Conservation (phyloP, 2,888 invertebrate genomes). For the Mycalesis mineus region DNA sequence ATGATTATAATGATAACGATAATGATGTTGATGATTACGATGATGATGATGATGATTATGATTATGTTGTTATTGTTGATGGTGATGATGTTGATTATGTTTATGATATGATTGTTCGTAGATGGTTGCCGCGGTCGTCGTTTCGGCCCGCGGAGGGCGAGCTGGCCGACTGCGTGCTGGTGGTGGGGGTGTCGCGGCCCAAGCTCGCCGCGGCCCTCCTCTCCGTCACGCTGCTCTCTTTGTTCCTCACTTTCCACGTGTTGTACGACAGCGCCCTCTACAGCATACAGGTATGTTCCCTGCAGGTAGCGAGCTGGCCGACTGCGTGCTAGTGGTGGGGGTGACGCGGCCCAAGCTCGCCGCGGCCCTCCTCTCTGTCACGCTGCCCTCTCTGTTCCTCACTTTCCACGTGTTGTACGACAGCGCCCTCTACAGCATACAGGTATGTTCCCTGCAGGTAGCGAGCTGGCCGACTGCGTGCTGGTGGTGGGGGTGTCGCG, state of each 20-base stretch:
- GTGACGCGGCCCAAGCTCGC: slow-evolving; percentile 91
- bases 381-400: slow-evolving; percentile 88
- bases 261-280: slow-evolving; percentile 91
- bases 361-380: slow-evolving; percentile 87
- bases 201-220: slow-evolving; percentile 89
- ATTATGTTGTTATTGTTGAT: too few species aligned
- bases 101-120: slow-evolving; percentile 38
- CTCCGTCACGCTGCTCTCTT: slow-evolving; percentile 87
- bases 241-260: slow-evolving; percentile 91
- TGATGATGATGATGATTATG: too few species aligned
- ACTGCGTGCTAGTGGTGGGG: slow-evolving; percentile 90
- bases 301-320: slow-evolving; percentile 89
- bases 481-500: slow-evolving; percentile 87
- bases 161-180: slow-evolving; percentile 89
- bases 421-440: slow-evolving; percentile 81
- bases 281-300: slow-evolving; percentile 82
- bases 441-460: slow-evolving; percentile 80
- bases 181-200: slow-evolving; percentile 90
- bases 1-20: too few species aligned
- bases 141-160: slow-evolving; percentile 91
- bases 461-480: slow-evolving; percentile 80
- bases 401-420: slow-evolving; percentile 92
- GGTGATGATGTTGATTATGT: too few species aligned
- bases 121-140: slow-evolving; percentile 90
- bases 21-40: too few species aligned